Conservation (phyloP, 2,797 vertebrate genomes). For the Prunella strophiata region DNA sequence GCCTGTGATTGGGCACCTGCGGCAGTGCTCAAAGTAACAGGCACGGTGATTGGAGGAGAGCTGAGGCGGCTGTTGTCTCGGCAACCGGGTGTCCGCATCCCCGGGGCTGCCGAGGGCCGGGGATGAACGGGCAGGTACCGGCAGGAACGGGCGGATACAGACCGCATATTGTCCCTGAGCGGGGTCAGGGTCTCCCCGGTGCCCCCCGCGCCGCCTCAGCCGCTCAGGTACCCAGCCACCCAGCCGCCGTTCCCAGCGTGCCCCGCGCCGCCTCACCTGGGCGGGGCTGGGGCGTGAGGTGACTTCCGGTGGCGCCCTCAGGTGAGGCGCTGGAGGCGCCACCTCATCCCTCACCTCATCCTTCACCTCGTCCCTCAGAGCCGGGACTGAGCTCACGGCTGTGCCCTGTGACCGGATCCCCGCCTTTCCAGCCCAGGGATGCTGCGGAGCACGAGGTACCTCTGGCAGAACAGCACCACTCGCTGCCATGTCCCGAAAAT, state of each 20-base stretch:
- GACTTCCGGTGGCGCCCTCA: background rate
- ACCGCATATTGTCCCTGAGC: background rate
- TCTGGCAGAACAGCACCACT: background rate
- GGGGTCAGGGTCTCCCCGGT: accelerated
- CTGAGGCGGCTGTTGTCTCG: background rate
- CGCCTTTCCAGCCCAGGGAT: background rate
- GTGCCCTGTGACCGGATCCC: background rate
- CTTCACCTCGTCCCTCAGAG: background rate
- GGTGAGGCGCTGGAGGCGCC: background rate
- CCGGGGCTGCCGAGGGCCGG: background rate
- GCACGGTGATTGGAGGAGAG: background rate
- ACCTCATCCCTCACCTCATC: background rate
- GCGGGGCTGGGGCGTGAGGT: background rate
- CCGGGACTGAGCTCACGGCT: background rate
- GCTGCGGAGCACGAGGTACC: background rate
- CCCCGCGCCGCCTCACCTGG: background rate
- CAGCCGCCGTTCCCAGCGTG: background rate
- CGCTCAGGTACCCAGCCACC: background rate
- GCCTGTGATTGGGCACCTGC: background rate
- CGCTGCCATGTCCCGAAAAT: background rate
- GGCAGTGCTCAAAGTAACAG: background rate
- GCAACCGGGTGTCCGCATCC: background rate
- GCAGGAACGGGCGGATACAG: background rate
- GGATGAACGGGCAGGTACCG: background rate
- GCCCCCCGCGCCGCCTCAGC: background rate